A percentile compares a stretch with the other conserved stretches of the same genome.
phyloP scores from a whole-genome alignment of 2,113 vertebrate genomes.

The Scatophagus argus region DNA sequence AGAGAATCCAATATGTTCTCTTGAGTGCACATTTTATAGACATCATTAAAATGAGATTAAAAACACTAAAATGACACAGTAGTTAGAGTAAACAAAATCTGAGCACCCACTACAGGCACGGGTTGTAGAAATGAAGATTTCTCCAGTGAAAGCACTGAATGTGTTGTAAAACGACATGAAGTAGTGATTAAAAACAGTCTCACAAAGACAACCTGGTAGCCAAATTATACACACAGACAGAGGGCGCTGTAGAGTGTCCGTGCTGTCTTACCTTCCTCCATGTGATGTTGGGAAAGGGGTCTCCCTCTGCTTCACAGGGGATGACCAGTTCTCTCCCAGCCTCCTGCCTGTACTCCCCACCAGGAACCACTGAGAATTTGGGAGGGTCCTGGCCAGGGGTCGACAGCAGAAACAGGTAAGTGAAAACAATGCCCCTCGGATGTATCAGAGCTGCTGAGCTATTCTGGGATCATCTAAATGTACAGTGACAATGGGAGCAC shows the following conservation, averaged over 20 bases:
- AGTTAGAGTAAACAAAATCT: conserved; percentile 26
- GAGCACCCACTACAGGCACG: conserved; percentile 9
- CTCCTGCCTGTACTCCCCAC: conserved; percentile 99
- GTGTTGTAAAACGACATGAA: not conserved
- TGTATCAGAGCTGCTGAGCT: not conserved
- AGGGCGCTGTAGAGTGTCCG: not conserved
- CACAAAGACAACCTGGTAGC: not conserved
- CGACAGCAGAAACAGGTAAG: not conserved
- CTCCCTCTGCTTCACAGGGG: conserved; percentile 97
- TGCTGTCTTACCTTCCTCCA: conserved; percentile 92
- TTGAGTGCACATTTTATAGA: conserved; percentile 56
- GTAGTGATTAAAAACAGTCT: not conserved
- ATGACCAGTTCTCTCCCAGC: conserved; percentile 97
- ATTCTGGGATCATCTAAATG: not conserved
- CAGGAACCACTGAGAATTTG: conserved; percentile 99
- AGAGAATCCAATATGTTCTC: conserved; percentile 40
- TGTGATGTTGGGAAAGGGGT: conserved; percentile 97
- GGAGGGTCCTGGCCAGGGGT: conserved; percentile 90
- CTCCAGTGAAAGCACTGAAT: conserved; percentile 1
- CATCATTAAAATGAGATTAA: conserved; percentile 59
- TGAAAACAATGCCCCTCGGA: not conserved
- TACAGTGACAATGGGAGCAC: conserved; percentile 70
- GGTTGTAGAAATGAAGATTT: not conserved
- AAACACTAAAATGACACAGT: conserved; percentile 13
- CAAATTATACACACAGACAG: not conserved